A percentile compares a stretch with the other conserved stretches of the same genome.
Evolutionary conservation across 2,888 invertebrate species (phyloP).

Genomic region (Gisinianus flammeolus): DNA sequence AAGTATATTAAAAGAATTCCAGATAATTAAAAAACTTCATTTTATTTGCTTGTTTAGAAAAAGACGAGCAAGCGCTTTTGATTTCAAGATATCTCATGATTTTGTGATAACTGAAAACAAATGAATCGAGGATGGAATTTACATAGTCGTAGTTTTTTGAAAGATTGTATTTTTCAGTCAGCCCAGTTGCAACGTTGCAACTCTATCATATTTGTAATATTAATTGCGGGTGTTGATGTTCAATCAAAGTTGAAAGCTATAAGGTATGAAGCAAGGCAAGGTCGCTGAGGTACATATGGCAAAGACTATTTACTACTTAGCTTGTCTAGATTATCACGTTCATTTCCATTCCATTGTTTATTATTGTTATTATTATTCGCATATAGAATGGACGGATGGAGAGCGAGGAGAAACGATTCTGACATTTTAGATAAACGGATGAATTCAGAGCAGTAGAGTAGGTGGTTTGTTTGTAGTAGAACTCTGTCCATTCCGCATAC

Average conservation of each 20-base stretch:
- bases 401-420: neutral
- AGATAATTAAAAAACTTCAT: too few species aligned
- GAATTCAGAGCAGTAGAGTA: neutral
- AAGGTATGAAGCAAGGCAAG: neutral
- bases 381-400: constrained; percentile 12
- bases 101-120: neutral
- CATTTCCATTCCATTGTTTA: constrained; percentile 16
- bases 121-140: too few species aligned
- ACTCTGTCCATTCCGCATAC: neutral
- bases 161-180: too few species aligned
- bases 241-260: neutral
- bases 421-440: neutral
- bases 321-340: neutral
- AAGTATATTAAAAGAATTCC: too few species aligned
- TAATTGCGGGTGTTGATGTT: neutral
- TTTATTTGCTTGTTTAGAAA: too few species aligned
- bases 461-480: neutral
- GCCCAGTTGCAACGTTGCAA: neutral
- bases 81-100: neutral
- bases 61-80: too few species aligned
- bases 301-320: neutral
- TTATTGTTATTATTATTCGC: constrained; percentile 17
- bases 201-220: neutral
- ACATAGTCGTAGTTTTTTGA: too few species aligned
- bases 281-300: neutral